Base-by-base conservation (phyloP, 2,797 vertebrate species). In the Notoglanidium macrostoma region DNA sequence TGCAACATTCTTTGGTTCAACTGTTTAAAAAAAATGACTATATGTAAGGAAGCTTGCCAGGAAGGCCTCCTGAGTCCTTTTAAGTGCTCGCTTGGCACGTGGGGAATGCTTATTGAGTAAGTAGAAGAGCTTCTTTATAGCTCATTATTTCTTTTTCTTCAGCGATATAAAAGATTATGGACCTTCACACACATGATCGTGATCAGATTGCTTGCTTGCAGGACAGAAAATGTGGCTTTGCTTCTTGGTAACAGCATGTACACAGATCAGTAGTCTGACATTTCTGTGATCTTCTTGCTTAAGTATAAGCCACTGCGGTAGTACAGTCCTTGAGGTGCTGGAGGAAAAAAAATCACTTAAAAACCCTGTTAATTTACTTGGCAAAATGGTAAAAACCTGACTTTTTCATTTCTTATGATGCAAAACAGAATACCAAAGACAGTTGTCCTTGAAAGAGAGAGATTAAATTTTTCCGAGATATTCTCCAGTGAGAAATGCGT, bases 391-490 rank as follows among this genome's bases (percentile, higher is more conserved):
- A 78, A 84, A 61, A 85, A 68, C 11, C 21, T 29, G 72, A 51
- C 59, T 78, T 57, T 65, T 61, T 55, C 63, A 29, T 54, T 72
- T 57, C 51, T 74, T 76, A 29, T 74, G 55, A 73, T 54, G 23
- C 76, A 81, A 88, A 81, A 83, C 83, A 73, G 59, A 15, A 3
- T 72, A 35, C 49, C 80, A 72, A 44, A 82, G 77, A 57, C 81
- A 85, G 57, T 74, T 46, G 5, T 54, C 0, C 55, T 80, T 81
- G 83, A 79, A 84, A 88, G 82, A 79, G 65, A 88, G 26, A n/a
- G 83, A 81, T 88, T 85, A 63, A 8, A 61, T 11, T 85, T 87
- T 88, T 84, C 57, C 49, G n/a, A 59, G 73, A 84, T 65, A 78
- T 70, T 55, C 6, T 57, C 78, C 74, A 54, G 7, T 9, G 44